Base-by-base conservation (phyloP, 2,113 vertebrate genomes). In the Lampris megalopsis region DNA sequence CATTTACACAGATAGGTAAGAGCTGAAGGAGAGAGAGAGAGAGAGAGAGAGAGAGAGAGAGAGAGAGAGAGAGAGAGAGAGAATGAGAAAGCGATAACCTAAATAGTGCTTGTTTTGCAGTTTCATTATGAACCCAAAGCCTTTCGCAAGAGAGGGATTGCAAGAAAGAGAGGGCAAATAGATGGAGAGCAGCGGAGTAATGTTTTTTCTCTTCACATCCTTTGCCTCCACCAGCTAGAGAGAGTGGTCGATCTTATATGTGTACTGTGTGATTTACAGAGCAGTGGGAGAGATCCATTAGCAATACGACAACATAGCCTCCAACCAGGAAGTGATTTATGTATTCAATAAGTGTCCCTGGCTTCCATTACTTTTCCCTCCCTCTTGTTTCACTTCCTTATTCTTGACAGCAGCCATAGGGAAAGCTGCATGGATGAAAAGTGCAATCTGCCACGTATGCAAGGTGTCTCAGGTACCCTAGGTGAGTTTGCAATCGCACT, bases 311-410 rank as follows among this genome's bases (percentile, higher is more conserved):
- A 85, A 81, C 85, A 90, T 83, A 83, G 65, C 80, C 78, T 85
- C 83, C 71, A 79, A 87, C 78, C 77, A 87, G 68, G 70, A 86
- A 81, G 84, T 90, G 89, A 91, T 92, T 91, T 90, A 91, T 91
- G 79, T 71, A 84, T 90, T 90, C 87, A 86, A 89, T 90, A 89
- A 89, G 74, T 41, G 78, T 81, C 73, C 54, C 52, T 80, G 83
- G 81, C 74, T 87, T 86, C 80, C 76, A 85, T 85, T 89, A 73
- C 81, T 63, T 81, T 9, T 72, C 75, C 80, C 76, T 77, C 80
- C 76, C 62, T 68, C 66, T 80, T 61, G 62, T 86, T 86, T 86
- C 82, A 86, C 59, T 73, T 80, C 77, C 82, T 84, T 87, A 71
- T 84, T 73, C 75, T 59, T 75, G 88, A 88, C 80, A 88, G 81